Conservation (phyloP, 2,888 invertebrate species). For the Epistrophe grossulariae region DNA sequence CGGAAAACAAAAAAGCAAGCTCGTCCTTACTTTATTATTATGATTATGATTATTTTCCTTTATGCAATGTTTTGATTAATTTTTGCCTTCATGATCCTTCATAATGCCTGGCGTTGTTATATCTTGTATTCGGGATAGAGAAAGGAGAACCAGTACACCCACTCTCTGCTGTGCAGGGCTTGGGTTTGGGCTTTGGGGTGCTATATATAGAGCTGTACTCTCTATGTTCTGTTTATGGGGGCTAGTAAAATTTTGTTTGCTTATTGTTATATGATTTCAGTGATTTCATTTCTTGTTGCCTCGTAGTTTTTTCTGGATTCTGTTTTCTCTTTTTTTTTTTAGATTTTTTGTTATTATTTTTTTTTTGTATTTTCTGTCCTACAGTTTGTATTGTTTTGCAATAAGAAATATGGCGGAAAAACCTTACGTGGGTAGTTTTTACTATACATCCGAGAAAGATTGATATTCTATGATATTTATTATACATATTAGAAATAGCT, state of each 20-base stretch:
- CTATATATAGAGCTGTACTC: background rate
- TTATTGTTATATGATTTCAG: constrained; percentile 75
- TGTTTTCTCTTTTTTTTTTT: constrained; percentile 29
- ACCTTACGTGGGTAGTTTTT: constrained; percentile 43
- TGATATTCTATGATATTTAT: constrained; percentile 50
- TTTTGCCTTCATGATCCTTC: constrained; percentile 75
- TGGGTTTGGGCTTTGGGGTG: constrained; percentile 36
- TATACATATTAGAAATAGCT: background rate
- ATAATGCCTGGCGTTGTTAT: constrained; percentile 75
- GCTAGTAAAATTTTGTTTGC: constrained; percentile 66
- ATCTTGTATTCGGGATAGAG: constrained; percentile 55
- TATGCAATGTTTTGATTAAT: constrained; percentile 84
- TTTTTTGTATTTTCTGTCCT: constrained; percentile 70
- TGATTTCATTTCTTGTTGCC: constrained; percentile 76
- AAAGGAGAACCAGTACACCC: constrained; percentile 56
- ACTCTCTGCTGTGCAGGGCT: background rate
- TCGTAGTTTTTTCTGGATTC: constrained; percentile 41
- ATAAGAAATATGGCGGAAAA: constrained; percentile 33
- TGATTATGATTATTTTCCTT: constrained; percentile 84
- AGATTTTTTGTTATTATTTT: constrained; percentile 39
- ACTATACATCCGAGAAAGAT: constrained; percentile 3
- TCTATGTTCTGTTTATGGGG: background rate
- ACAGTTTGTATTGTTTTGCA: constrained; percentile 66
- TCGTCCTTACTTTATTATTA: constrained; percentile 81
- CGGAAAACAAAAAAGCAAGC: constrained; percentile 74